phyloP scores from a whole-genome alignment of 92 coral and sea anemone genomes.

The Siderastrea siderea region DNA sequence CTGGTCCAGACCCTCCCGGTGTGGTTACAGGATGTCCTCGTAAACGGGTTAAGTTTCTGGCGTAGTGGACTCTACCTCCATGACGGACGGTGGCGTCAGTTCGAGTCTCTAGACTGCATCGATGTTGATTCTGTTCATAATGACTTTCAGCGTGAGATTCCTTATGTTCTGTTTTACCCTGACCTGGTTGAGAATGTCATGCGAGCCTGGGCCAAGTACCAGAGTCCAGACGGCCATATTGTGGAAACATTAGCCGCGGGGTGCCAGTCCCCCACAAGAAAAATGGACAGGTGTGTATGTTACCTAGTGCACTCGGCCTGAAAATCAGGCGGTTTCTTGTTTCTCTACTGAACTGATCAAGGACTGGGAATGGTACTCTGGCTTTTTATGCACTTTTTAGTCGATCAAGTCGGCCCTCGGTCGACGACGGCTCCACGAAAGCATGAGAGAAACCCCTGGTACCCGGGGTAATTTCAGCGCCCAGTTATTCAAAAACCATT shows the following conservation, averaged over 20 bases:
- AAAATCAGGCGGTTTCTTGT: background rate
- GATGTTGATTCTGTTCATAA: slow-evolving; percentile 78
- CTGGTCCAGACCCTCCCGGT: slow-evolving; percentile 44
- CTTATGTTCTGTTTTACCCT: slow-evolving; percentile 71
- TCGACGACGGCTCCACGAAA: no score
- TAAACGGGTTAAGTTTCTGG: slow-evolving; percentile 75
- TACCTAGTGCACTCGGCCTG: background rate
- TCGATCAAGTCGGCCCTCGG: no score
- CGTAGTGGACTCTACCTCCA: slow-evolving; percentile 72
- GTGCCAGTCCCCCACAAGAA: slow-evolving; percentile 47
- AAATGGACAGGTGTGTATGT: slow-evolving; percentile 42
- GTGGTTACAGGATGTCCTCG: slow-evolving; percentile 70
- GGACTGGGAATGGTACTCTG: background rate
- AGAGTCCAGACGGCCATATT: slow-evolving; percentile 56
- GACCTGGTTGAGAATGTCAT: slow-evolving; percentile 74
- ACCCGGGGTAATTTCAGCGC: no score
- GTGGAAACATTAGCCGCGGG: slow-evolving; percentile 61
- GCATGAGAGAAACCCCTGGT: no score
- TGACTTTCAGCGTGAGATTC: slow-evolving; percentile 74
- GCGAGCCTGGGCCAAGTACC: slow-evolving; percentile 71
- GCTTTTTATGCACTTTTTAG: no score
- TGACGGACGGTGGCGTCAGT: slow-evolving; percentile 75
- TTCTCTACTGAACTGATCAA: no score
- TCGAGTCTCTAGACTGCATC: slow-evolving; percentile 73
- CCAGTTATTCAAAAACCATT: no score